Conservation (phyloP, 2,888 invertebrate species). For the Nephrotoma flavescens region DNA sequence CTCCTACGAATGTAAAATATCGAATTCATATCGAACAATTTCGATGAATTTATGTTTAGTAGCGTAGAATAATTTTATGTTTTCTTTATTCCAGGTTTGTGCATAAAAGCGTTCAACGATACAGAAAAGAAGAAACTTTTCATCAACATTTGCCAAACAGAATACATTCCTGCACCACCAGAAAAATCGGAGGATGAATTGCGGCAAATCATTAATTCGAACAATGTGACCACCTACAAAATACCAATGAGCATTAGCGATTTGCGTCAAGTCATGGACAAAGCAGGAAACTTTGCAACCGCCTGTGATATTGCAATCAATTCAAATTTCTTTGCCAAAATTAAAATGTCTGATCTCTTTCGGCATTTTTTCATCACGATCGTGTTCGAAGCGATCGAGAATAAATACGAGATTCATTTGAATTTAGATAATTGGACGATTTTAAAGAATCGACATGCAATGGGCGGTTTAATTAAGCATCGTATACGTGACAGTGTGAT, state of each 20-base stretch:
- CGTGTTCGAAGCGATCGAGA: constrained; percentile 60
- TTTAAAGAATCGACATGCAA: constrained; percentile 56
- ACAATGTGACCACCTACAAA: constrained; percentile 54
- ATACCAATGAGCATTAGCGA: constrained; percentile 87
- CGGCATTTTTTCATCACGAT: constrained; percentile 66
- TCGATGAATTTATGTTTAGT: no score
- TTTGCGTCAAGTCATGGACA: constrained; percentile 61
- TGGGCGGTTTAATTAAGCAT: constrained; percentile 59
- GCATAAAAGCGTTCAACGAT: constrained; percentile 57
- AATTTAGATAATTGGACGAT: constrained; percentile 49
- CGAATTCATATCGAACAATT: no score
- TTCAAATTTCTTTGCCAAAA: constrained; percentile 59
- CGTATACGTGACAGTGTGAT: constrained; percentile 36
- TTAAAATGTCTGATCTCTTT: constrained; percentile 53
- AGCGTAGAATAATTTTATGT: no score
- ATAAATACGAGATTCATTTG: constrained; percentile 61
- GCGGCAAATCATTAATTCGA: constrained; percentile 46
- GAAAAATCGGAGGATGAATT: constrained; percentile 59
- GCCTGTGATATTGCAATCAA: constrained; percentile 78
- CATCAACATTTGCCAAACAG: constrained; percentile 71
- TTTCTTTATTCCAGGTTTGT: constrained; percentile 43
- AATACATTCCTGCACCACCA: constrained; percentile 56
- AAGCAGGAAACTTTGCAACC: constrained; percentile 53
- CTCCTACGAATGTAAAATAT: no score
- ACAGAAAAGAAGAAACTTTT: constrained; percentile 60